Percentiles rank a stretch among this genome's conserved stretches.
Conservation (phyloP, 2,888 invertebrate species). For the Poecilus cupreus region DNA sequence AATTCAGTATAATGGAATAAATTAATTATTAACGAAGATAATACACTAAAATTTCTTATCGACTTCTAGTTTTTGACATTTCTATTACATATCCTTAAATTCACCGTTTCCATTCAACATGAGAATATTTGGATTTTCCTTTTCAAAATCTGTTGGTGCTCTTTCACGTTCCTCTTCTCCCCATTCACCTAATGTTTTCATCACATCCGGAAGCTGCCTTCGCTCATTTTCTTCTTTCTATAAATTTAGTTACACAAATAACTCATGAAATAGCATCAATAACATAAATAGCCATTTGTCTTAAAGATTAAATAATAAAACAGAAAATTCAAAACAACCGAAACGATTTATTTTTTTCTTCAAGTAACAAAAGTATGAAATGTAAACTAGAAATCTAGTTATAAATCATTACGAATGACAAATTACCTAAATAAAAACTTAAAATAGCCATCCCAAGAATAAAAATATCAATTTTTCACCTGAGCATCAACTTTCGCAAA, state of each 20-base stretch:
- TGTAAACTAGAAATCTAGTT: not conserved
- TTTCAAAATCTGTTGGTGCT: conserved; percentile 85
- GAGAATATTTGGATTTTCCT: conserved; percentile 86
- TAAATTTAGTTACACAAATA: conserved; percentile 64
- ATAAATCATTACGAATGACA: not conserved
- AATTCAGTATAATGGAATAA: conserved; percentile 35
- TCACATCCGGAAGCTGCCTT: conserved; percentile 81
- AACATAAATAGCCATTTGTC: conserved; percentile 39
- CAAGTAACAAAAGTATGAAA: conserved; percentile 34
- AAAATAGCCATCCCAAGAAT: not conserved
- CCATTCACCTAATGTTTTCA: conserved; percentile 85
- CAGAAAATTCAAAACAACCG: conserved; percentile 37
- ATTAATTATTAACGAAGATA: conserved; percentile 19
- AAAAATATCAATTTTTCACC: conserved; percentile 72
- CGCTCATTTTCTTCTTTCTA: conserved; percentile 84
- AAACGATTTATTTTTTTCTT: conserved; percentile 9
- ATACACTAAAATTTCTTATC: conserved; percentile 31
- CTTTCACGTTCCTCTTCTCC: conserved; percentile 82
- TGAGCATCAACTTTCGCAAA: conserved; percentile 87
- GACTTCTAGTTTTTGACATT: conserved; percentile 1
- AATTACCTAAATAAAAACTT: conserved; percentile 3
- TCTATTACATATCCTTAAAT: conserved; percentile 82
- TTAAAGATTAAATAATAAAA: no score
- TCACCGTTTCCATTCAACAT: conserved; percentile 84
- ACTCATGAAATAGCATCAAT: conserved; percentile 49